Percentiles rank a stretch among this genome's conserved stretches.
Conservation (phyloP, 2,113 vertebrate genomes). For the Pluvialis apricaria region DNA sequence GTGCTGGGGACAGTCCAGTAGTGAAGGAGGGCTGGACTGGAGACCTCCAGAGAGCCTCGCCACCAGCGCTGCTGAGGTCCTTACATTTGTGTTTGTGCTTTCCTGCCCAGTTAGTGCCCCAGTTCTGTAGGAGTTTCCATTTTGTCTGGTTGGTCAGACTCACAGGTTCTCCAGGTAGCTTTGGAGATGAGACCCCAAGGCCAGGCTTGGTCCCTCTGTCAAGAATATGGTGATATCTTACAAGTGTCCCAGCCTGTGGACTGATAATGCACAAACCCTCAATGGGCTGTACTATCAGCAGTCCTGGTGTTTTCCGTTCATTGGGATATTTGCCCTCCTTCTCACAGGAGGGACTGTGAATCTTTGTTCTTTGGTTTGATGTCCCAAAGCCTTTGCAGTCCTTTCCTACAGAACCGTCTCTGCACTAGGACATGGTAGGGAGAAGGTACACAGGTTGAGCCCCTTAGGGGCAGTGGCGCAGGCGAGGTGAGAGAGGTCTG, state of each 20-base stretch:
- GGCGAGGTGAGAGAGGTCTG: neutral
- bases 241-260: neutral
- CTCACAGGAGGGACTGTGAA: neutral
- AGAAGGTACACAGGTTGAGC: neutral
- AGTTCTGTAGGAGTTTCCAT: neutral
- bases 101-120: neutral
- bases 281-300: fast-evolving
- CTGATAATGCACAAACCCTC: neutral
- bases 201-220: neutral
- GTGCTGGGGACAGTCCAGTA: neutral
- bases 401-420: neutral
- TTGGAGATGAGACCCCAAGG: neutral
- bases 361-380: neutral
- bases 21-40: neutral
- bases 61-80: neutral
- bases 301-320: neutral
- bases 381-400: neutral
- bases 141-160: neutral
- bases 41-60: neutral
- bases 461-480: neutral
- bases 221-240: neutral
- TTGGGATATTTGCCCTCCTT: neutral
- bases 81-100: neutral
- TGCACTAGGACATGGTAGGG: neutral
- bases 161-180: neutral